Base-by-base conservation (phyloP, 1,140 invertebrate genomes). In the Drosophila lacteicornis region DNA sequence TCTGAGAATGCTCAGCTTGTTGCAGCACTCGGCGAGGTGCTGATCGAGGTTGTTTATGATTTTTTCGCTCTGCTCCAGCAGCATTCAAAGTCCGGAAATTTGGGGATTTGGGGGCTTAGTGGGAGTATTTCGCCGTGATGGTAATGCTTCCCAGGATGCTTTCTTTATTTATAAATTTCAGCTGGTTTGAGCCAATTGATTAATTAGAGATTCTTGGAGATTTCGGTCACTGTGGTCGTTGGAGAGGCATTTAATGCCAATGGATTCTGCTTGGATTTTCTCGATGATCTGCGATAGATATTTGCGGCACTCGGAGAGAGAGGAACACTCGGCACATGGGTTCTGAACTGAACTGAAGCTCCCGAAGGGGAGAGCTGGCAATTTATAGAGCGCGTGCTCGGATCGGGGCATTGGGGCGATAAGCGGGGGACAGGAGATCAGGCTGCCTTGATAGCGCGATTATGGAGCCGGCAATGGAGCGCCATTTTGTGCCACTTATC, bases 401-500 rank as follows among this genome's bases (percentile, higher is more conserved):
- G 75, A 58, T 51, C 53, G 56, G 47, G 47, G 53, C 38, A 46
- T 55, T 33, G 40, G 33, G 53, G 27, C 30, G 75, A 82, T 79
- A 86, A 79, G 55, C 38, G 73, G 51, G 77, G 66, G 66, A 80
- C 71, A 67, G 33, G 63, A 80, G 83, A 86, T 87, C 83, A 88
- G 65, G 63, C 50, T 68, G 75, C 63, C 62, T 77, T 78, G 75
- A 78, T 78, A 78, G 46, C 38, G 40, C 19, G 45, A 70, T 69
- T 11, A 70, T 68, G 17, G 33, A 59, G 67, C 69, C 53, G 55
- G 42, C 65, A 55, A 69, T 38, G n/a, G 33, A 70, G n/a, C 73
- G 84, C 84, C 84, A 87, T 87, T 87, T 87, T 87, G 85, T 88
- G 82, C 42, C 59, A 61, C n/a, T 62, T 79, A 79, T 79, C 75